Evolutionary conservation across 2,797 vertebrate genomes (phyloP).

Genomic region (Pseudomugil gertrudae): DNA sequence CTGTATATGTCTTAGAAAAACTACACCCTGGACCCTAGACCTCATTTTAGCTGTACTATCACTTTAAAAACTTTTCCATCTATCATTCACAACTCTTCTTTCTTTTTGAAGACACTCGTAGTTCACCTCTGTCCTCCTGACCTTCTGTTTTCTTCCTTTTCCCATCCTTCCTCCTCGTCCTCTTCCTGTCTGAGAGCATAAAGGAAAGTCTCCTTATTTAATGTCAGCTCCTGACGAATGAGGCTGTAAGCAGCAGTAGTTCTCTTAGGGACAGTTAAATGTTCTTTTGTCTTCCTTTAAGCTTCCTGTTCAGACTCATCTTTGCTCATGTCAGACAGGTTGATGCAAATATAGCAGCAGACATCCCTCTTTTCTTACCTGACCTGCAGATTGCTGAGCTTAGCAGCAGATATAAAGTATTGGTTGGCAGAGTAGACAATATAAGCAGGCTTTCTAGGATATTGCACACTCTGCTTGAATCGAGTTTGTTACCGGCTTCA

Average conservation of each 20-base stretch:
- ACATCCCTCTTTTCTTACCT: constrained; percentile 13
- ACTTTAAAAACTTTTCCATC: constrained; percentile 16
- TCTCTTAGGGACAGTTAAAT: no score
- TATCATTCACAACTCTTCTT: constrained; percentile 4
- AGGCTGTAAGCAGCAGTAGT: constrained; percentile 31
- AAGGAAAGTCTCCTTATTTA: constrained; percentile 7
- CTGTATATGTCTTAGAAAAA: no score
- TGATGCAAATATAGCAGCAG: neutral
- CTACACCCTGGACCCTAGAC: no score
- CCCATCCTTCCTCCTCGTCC: constrained; percentile 9
- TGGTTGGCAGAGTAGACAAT: no score
- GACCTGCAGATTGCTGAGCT: no score
- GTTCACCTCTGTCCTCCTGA: constrained; percentile 42
- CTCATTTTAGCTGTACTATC: no score
- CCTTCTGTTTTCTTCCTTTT: constrained; percentile 16
- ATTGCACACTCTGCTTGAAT: no score
- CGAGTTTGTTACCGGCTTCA: neutral
- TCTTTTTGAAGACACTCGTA: constrained; percentile 16
- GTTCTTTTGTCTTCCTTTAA: constrained; percentile 3
- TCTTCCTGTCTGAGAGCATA: neutral
- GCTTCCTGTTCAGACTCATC: constrained; percentile 14
- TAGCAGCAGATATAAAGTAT: neutral
- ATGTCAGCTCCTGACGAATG: constrained; percentile 55
- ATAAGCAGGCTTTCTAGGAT: no score
- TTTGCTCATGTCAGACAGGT: constrained; percentile 11